Conservation (phyloP, 2,113 vertebrate genomes). For the Sus scrofa region DNA sequence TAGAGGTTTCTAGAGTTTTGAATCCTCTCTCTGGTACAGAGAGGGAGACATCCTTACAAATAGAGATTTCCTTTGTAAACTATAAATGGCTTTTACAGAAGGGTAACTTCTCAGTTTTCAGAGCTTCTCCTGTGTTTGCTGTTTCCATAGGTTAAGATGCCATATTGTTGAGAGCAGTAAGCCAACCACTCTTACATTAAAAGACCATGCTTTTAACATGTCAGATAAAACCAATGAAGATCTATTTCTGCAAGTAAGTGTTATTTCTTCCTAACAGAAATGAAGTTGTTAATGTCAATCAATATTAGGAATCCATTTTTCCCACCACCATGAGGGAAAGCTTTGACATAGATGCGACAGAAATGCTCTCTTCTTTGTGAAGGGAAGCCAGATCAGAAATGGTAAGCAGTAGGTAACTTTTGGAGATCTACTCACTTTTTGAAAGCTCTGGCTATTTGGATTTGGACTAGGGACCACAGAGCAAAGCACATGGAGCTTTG, state of each 20-base stretch:
- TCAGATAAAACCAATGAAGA: constrained; percentile 90
- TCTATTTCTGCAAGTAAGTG: constrained; percentile 90
- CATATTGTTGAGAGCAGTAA: constrained; percentile 92
- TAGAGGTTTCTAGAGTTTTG: background rate
- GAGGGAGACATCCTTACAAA: background rate
- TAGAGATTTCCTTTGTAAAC: background rate
- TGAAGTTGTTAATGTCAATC: background rate
- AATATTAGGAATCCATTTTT: background rate
- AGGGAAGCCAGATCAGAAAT: constrained; percentile 26
- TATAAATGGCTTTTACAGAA: background rate
- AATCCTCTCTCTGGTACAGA: background rate
- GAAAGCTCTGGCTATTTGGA: constrained; percentile 4
- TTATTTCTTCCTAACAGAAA: constrained; percentile 15
- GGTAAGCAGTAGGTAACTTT: background rate
- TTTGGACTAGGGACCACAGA: background rate
- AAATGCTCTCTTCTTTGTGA: constrained; percentile 14
- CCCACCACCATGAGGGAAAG: background rate
- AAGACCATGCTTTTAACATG: constrained; percentile 85
- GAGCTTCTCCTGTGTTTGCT: background rate
- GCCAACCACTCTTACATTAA: constrained; percentile 86
- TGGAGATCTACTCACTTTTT: background rate
- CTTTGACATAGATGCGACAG: background rate
- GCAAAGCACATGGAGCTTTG: background rate
- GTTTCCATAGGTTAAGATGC: constrained; percentile 92
- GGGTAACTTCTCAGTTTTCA: background rate